These are phyloP conservation scores for Sylvia atricapilla DNA, from an alignment of 2,113 vertebrate genomes.

Conservation along the genomic window DNA sequence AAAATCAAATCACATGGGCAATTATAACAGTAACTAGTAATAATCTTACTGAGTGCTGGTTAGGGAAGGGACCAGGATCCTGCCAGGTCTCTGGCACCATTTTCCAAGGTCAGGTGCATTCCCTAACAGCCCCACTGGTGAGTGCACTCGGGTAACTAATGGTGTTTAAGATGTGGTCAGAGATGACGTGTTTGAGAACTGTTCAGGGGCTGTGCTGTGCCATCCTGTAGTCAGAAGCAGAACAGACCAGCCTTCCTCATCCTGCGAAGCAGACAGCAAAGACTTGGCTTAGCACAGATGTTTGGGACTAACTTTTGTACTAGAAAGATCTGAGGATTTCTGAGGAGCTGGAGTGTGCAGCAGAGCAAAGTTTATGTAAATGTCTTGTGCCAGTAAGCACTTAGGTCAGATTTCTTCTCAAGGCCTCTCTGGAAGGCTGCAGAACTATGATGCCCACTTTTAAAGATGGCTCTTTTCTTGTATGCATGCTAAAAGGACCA, in stretches of 20 bases:
- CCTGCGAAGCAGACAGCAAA: background rate
- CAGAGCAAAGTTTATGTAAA: background rate
- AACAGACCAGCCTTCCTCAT: background rate
- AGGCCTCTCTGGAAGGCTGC: background rate
- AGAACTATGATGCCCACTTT: background rate
- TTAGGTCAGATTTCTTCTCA: background rate
- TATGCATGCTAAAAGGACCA: background rate
- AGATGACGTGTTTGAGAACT: background rate
- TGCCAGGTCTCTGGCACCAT: background rate
- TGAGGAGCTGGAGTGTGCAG: background rate
- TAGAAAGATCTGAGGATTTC: background rate
- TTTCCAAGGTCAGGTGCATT: background rate
- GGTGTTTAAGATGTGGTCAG: background rate
- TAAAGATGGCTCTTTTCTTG: background rate
- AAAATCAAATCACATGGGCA: background rate
- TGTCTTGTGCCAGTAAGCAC: background rate
- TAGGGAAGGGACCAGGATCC: background rate
- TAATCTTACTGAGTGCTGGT: background rate
- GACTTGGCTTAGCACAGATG: background rate
- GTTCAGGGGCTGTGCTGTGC: rapidly evolving
- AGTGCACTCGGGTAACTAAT: rapidly evolving
- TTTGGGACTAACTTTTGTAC: background rate
- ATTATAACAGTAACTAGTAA: background rate
- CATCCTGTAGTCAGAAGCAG: rapidly evolving
- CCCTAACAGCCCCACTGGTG: background rate